These are phyloP conservation scores for Polietes domitor DNA, from an alignment of 2,888 invertebrate species.

Conservation along the genomic window DNA sequence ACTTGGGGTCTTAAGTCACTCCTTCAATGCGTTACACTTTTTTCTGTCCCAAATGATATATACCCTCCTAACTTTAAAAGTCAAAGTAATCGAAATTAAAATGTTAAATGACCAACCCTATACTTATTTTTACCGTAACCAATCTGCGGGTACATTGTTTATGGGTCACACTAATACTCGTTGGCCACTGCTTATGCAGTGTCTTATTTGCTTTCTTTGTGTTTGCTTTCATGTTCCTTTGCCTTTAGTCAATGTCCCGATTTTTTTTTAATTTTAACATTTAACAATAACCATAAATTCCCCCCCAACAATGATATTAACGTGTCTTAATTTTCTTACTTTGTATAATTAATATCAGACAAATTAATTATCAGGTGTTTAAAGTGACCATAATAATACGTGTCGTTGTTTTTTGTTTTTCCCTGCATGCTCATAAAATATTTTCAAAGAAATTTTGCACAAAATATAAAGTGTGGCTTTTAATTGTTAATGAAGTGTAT, in stretches of 20 bases:
- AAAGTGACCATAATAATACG: not conserved
- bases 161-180: no score
- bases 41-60: no score
- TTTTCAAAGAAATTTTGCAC: not conserved
- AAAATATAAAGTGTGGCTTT: not conserved
- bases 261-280: not conserved
- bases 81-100: no score
- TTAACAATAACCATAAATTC: not conserved
- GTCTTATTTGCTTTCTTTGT: no score
- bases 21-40: no score
- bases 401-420: not conserved
- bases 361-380: slow-evolving; percentile 12
- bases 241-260: not conserved
- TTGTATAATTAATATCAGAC: slow-evolving; percentile 1
- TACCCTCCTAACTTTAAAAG: no score
- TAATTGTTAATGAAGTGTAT: not conserved
- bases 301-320: not conserved
- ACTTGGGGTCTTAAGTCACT: no score
- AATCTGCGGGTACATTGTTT: no score
- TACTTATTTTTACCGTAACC: no score
- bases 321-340: not conserved
- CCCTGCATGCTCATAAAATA: not conserved
- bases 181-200: no score
- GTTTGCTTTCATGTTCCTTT: no score
- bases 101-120: no score